Evolutionary conservation across 2,888 invertebrate genomes (phyloP).

Genomic region (Drosophila greeni): DNA sequence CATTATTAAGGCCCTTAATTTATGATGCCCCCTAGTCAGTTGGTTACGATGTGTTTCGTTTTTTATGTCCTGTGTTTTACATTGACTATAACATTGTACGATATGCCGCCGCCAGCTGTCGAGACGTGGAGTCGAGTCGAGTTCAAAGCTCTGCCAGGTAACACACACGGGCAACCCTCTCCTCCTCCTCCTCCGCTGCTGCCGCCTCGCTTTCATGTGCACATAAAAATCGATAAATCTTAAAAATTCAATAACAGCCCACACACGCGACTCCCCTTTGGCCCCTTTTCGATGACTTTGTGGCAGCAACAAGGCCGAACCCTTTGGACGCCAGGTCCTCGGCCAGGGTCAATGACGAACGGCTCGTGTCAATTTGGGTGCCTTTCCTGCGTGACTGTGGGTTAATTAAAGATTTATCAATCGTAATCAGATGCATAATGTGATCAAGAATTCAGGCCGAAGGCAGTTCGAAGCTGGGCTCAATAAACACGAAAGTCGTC

Average conservation of each 20-base stretch:
- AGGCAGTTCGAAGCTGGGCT: conserved; percentile 12
- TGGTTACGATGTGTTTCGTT: conserved; percentile 38
- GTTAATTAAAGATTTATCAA: conserved; percentile 59
- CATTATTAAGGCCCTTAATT: conserved; percentile 71
- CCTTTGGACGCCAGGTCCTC: conserved; percentile 26
- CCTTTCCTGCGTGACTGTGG: conserved; percentile 13
- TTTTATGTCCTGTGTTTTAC: conserved; percentile 68
- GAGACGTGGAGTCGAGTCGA: conserved; percentile 21
- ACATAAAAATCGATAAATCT: conserved; percentile 70
- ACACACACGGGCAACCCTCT: neutral
- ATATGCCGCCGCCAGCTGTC: conserved; percentile 59
- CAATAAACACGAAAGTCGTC: conserved; percentile 1
- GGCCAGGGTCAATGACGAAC: conserved; percentile 67
- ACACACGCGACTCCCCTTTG: conserved; percentile 52
- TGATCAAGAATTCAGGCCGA: conserved; percentile 18
- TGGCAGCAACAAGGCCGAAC: conserved; percentile 41
- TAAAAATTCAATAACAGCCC: conserved; percentile 72
- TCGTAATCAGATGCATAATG: conserved; percentile 33
- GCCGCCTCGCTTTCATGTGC: conserved; percentile 29
- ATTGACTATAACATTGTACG: conserved; percentile 66
- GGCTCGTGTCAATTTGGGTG: conserved; percentile 41
- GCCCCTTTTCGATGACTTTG: conserved; percentile 16
- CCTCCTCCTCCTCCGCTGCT: neutral
- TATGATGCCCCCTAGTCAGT: conserved; percentile 62
- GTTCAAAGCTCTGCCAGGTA: conserved; percentile 43